phyloP scores from a whole-genome alignment of 2,888 invertebrate species.

The Gryllus longicercus region DNA sequence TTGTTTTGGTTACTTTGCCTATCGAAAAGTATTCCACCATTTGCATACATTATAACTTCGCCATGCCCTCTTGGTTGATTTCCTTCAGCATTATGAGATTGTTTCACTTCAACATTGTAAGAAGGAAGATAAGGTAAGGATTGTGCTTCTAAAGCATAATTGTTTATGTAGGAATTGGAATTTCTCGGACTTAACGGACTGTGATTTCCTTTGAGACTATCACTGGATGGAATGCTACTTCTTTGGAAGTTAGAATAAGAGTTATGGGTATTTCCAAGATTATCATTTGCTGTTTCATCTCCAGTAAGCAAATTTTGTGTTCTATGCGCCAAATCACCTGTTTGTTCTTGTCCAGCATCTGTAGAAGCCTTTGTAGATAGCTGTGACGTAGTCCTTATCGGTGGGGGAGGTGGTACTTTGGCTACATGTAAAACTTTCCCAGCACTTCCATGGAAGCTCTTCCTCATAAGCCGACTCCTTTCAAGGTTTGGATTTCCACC shows the following conservation, averaged over 20 bases:
- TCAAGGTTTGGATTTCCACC: conserved; percentile 66
- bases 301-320: not conserved
- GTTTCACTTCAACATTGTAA: conserved; percentile 48
- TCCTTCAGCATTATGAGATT: not conserved
- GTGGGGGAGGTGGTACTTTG: conserved; percentile 77
- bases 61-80: conserved; percentile 40
- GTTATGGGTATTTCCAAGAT: conserved; percentile 3
- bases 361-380: conserved; percentile 59
- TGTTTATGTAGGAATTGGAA: not conserved
- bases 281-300: not conserved
- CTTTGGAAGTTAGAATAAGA: conserved; percentile 21
- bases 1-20: conserved; percentile 38
- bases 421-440: conserved; percentile 77
- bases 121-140: conserved; percentile 61
- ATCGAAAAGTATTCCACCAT: conserved; percentile 46
- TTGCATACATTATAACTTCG: conserved; percentile 50
- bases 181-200: not conserved
- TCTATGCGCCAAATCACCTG: not conserved
- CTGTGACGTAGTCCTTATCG: conserved; percentile 81
- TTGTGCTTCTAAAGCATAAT: conserved; percentile 51
- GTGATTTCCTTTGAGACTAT: conserved; percentile 20
- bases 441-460: conserved; percentile 81
- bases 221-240: not conserved
- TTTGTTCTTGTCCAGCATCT: conserved; percentile 44
- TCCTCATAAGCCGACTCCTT: conserved; percentile 81